Evolutionary conservation across 2,113 vertebrate genomes (phyloP).

Genomic region (Bungarus multicinctus): DNA sequence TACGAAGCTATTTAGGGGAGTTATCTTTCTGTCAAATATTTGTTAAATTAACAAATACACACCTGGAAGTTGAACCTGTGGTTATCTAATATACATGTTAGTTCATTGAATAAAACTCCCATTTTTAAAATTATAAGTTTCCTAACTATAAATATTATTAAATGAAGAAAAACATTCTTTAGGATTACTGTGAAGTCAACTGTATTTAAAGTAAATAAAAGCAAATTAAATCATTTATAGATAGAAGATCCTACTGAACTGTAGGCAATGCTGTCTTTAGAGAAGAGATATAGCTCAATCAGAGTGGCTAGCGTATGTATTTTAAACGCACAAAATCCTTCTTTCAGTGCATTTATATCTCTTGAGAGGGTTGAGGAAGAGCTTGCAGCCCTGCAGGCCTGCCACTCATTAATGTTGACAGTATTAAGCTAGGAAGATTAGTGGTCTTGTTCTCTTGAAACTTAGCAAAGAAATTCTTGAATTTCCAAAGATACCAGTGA

Average conservation of each 20-base stretch:
- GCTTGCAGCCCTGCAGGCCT: not conserved
- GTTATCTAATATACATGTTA: constrained; percentile 16
- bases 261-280: not conserved
- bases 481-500: not conserved
- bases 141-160: not conserved
- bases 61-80: constrained; percentile 22
- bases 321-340: not conserved
- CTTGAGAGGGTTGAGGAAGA: not conserved
- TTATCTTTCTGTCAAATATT: constrained; percentile 19
- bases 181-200: not conserved
- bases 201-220: not conserved
- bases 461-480: not conserved
- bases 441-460: not conserved
- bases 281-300: not conserved
- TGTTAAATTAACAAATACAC: constrained; percentile 45
- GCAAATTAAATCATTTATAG: not conserved
- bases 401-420: not conserved
- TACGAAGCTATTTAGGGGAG: constrained; percentile 35
- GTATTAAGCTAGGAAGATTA: not conserved
- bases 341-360: not conserved
- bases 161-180: not conserved
- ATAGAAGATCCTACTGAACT: not conserved
- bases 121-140: constrained; percentile 2
- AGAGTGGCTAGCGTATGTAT: not conserved
- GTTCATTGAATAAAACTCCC: constrained; percentile 39